Evolutionary conservation across 2,797 vertebrate species (phyloP), one percentile per base, ranked within the genome.

Genomic region (Cirrhinus mrigala): DNA sequence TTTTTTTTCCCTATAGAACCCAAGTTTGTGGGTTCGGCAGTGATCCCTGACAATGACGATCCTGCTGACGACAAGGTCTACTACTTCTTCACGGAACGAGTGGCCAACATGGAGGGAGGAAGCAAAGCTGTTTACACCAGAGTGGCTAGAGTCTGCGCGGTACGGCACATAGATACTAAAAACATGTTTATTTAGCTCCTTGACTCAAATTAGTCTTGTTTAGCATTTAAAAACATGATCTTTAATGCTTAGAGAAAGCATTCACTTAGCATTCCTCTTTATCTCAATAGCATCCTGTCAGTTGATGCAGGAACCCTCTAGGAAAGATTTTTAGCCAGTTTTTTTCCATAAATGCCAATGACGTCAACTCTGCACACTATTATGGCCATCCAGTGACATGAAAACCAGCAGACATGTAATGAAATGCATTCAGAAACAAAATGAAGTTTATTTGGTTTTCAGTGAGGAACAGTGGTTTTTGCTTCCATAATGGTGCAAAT

Each of bases 71-170:
- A 98, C 88, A 99, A 99, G 94, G 95, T 98, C 1, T 99, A 99
- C 93, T 98, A 98, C 93, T 99, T 99, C 94, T 99, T 99, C 89
- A 99, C 97, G 6, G 98, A 99, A 91, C 96, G 96, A 89, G 97
- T 97, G 18, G 82, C 94, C 73, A 96, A 97, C 48, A 92, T 94
- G 0, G 97, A 98, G 71, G 95, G 94, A 37, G 93, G 87, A 2
- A 93, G 94, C 88, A 96, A 96, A 4, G 96, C 96, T 0, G 96
- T 98, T 33, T 97, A 97, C 33, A 94, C 96, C 75, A 93, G 97
- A 73, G 94, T 99, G 71, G 98, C 96, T 56, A 91, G 98, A 3
- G 95, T 98, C 18, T 99, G 98, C 85, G 96, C 95, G 92, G 98
- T 99, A 93, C 11, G 85, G 60, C 48, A 50, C 0, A 0, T 96